A percentile compares a stretch with the other conserved stretches of the same genome.
phyloP scores from a whole-genome alignment of 64 coral and sea anemone genomes.

The Actinia tenebrosa region DNA sequence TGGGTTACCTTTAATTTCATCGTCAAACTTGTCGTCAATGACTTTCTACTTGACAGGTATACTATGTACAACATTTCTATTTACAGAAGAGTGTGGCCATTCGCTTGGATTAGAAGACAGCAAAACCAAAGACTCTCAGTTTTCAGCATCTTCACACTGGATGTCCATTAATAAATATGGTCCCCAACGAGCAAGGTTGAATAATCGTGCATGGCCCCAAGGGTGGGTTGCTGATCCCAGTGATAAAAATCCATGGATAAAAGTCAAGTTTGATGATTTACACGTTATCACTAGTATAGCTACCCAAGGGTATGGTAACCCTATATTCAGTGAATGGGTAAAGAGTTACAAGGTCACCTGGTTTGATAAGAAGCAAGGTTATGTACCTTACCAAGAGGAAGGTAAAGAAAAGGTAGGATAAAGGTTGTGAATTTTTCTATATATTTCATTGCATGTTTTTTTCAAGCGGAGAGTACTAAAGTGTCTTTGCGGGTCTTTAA shows the following conservation, averaged over 20 bases:
- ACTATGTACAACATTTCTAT: background rate
- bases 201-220: slow-evolving; percentile 42
- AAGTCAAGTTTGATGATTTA: slow-evolving; percentile 23
- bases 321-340: slow-evolving; percentile 47
- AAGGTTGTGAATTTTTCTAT: background rate
- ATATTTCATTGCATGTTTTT: no score
- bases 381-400: slow-evolving; percentile 40
- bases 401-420: slow-evolving; percentile 49
- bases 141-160: slow-evolving; percentile 44
- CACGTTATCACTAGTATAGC: slow-evolving; percentile 50
- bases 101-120: slow-evolving; percentile 34
- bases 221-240: slow-evolving; percentile 49
- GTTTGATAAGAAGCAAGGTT: slow-evolving; percentile 14
- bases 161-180: slow-evolving; percentile 20
- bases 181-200: slow-evolving; percentile 38
- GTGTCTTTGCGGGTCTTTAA: background rate
- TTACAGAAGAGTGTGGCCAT: slow-evolving; percentile 30
- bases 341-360: slow-evolving; percentile 43
- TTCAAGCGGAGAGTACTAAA: no score
- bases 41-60: no score
- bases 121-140: slow-evolving; percentile 37
- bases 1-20: no score
- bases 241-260: slow-evolving; percentile 57
- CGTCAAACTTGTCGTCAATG: no score
- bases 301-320: slow-evolving; percentile 49